phyloP scores from a whole-genome alignment of 2,888 invertebrate genomes.

The Ceriagrion tenellum region DNA sequence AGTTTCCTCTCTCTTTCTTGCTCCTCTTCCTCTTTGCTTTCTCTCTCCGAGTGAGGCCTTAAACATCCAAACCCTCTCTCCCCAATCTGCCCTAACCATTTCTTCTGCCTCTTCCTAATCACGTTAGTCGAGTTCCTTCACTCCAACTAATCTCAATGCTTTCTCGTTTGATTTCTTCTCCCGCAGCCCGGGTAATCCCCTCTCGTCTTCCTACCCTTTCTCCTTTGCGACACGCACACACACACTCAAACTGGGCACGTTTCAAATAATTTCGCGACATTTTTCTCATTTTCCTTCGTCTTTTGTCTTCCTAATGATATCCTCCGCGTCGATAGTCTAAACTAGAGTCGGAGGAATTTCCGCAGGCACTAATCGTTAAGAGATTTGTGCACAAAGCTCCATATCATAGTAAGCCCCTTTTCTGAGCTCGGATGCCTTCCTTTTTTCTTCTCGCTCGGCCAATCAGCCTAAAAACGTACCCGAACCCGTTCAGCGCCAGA shows the following conservation, averaged over 20 bases:
- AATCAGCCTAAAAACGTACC: slow-evolving; percentile 20
- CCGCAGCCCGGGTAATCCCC: background rate
- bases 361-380: background rate
- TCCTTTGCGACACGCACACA: background rate
- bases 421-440: background rate
- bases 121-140: slow-evolving; percentile 20
- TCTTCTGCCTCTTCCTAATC: slow-evolving; percentile 16
- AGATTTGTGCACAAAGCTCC: background rate
- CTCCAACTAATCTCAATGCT: slow-evolving; percentile 28
- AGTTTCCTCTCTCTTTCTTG: slow-evolving; percentile 9
- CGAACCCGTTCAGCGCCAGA: slow-evolving; percentile 26
- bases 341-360: background rate
- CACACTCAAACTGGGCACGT: background rate
- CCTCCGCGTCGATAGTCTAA: background rate
- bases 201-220: background rate
- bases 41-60: background rate
- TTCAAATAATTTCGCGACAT: background rate
- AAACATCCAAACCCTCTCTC: background rate
- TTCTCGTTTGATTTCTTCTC: slow-evolving; percentile 35
- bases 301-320: background rate
- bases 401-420: background rate
- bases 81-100: background rate
- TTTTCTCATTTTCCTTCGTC: background rate
- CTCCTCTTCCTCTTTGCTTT: slow-evolving; percentile 44
- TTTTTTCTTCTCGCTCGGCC: slow-evolving; percentile 4